phyloP scores from a whole-genome alignment of 2,888 invertebrate genomes.

The Macaria liturata region DNA sequence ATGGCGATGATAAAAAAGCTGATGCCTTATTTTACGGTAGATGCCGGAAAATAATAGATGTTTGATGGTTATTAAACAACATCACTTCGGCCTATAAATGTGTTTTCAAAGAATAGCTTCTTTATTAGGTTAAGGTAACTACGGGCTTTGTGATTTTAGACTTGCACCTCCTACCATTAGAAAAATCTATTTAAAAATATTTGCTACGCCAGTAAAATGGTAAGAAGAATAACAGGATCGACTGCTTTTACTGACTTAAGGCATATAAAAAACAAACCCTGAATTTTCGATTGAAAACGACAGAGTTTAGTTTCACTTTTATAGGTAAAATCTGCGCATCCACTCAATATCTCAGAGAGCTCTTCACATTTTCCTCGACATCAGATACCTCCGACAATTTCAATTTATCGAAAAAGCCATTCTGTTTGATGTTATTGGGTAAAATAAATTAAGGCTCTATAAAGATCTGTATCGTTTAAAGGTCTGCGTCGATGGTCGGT shows the following conservation, averaged over 20 bases:
- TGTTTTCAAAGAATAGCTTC: conserved; percentile 10
- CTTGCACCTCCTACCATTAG: too few species aligned
- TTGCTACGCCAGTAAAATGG: too few species aligned
- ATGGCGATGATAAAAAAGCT: conserved; percentile 35
- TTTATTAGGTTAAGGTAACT: conserved; percentile 14
- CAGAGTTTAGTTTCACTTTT: too few species aligned
- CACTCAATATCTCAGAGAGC: conserved; percentile 5
- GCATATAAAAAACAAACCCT: too few species aligned
- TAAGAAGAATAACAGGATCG: too few species aligned
- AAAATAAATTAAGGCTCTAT: conserved; percentile 31
- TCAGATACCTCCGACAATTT: conserved; percentile 17
- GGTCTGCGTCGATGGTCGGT: conserved; percentile 31
- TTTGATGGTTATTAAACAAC: conserved; percentile 34
- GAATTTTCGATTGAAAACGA: too few species aligned
- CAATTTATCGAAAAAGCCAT: conserved; percentile 28
- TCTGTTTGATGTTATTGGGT: conserved; percentile 27
- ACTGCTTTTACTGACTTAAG: too few species aligned
- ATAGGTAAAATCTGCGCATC: too few species aligned
- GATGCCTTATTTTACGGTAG: conserved; percentile 37
- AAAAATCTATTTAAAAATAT: too few species aligned
- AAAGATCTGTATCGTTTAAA: conserved; percentile 29
- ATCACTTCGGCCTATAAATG: conserved; percentile 22
- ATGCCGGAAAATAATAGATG: conserved; percentile 34
- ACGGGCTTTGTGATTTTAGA: neutral
- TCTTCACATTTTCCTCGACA: conserved; percentile 10